Evolutionary conservation across 1,140 invertebrate genomes (phyloP).

Genomic region (Diachasma alloeum): DNA sequence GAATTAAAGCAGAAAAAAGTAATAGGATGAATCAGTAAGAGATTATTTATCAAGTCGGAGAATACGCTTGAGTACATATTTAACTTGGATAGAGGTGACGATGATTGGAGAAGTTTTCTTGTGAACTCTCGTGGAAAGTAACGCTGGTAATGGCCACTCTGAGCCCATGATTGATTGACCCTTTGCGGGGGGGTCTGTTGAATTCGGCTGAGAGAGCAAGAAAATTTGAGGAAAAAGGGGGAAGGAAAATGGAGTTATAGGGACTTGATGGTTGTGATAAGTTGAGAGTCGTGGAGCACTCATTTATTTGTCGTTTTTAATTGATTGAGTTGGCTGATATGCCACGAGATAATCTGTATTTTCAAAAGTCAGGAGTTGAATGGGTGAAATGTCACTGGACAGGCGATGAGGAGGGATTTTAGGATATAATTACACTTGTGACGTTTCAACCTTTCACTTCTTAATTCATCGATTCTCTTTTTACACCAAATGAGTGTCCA

Average conservation of each 20-base stretch:
- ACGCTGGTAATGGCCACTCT: neutral
- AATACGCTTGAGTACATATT: neutral
- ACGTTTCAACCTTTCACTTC: too few species aligned
- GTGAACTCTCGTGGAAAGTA: neutral
- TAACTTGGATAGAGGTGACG: neutral
- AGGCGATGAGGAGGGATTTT: too few species aligned
- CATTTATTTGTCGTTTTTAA: neutral
- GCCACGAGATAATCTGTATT: too few species aligned
- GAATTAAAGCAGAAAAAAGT: slow-evolving; percentile 10
- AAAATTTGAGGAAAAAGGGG: neutral
- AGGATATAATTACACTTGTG: too few species aligned
- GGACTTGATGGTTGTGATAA: slow-evolving; percentile 6
- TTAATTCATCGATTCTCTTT: too few species aligned
- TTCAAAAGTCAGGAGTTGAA: too few species aligned
- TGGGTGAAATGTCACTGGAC: too few species aligned
- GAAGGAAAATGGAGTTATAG: neutral
- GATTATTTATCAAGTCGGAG: neutral
- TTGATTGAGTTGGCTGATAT: neutral
- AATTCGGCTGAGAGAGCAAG: neutral
- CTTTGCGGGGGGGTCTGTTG: too few species aligned
- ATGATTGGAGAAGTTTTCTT: neutral
- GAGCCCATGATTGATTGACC: neutral
- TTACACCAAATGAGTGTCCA: too few species aligned
- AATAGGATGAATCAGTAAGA: neutral
- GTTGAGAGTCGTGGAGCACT: neutral